Evolutionary conservation across 2,113 vertebrate genomes (phyloP), one percentile per base, ranked within the genome.

Genomic region (Tragelaphus strepsiceros): DNA sequence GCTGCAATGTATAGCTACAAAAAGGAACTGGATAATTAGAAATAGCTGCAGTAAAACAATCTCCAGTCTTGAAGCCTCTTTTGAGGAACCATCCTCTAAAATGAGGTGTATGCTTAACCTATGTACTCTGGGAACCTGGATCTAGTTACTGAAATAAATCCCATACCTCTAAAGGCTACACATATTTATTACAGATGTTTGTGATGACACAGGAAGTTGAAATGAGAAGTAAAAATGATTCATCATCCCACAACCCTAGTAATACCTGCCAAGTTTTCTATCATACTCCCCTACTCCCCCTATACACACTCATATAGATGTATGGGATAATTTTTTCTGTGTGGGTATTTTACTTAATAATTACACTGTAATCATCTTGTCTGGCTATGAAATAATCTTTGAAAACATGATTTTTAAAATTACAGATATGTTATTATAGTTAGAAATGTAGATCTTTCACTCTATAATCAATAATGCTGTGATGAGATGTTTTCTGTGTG

Each of bases 161-260:
- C 53, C 7, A 35, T 39, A 43, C 43, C 64, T 74, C 51, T 77
- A 53, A 86, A 96, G 87, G 5, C 19, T 80, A 30, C 15, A 88
- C 1, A 17, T 51, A 9, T 49, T 88, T 93, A 88, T 80, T 91
- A 61, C 32, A 59, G 80, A 94, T 51, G 62, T 54, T 77, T 85
- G 32, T 59, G 71, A 78, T 83, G 58, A 51, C 39, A 82, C 5
- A 54, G 14, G 11, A 80, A 61, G 21, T 92, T 84, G 56, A 89
- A 96, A 87, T 78, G 54, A 85, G 46, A 92, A 89, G 35, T 54
- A 74, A 94, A 84, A 85, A 53, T 78, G 51, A 96, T 78, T 64
- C 32, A 89, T 30, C 24, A 54, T 26, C 61, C 28, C 6, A 71
- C 19, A 80, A 84, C 24, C 12, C 39, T 58, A 91, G 56, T 35